A percentile compares a stretch with the other conserved stretches of the same genome.
phyloP scores from a whole-genome alignment of 2,113 vertebrate species.

The Cacatua alba region DNA sequence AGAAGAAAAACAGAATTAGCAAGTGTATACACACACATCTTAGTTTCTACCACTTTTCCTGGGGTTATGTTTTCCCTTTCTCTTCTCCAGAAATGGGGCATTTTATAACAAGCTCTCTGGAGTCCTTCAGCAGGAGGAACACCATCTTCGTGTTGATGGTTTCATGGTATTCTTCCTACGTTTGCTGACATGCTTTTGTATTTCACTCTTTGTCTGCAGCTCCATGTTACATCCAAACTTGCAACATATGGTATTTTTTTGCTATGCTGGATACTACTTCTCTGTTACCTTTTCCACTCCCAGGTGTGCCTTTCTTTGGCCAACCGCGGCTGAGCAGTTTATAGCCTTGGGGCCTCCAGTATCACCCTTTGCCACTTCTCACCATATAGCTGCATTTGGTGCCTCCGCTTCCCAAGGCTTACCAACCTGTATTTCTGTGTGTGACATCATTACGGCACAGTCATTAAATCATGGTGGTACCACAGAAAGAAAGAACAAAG shows the following conservation, averaged over 20 bases:
- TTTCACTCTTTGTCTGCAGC: not conserved
- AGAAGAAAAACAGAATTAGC: not conserved
- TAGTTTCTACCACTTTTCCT: not conserved
- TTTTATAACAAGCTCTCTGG: not conserved
- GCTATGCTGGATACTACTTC: not conserved
- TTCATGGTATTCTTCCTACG: not conserved
- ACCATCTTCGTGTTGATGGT: rapidly evolving
- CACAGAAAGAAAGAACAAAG: not conserved
- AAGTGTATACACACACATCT: not conserved
- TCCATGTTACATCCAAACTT: not conserved
- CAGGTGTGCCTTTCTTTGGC: not conserved
- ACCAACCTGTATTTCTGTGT: not conserved
- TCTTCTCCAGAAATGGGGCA: rapidly evolving
- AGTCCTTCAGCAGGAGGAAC: rapidly evolving
- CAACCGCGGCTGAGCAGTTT: not conserved
- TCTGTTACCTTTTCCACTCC: not conserved
- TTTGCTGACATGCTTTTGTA: not conserved
- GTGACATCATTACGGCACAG: rapidly evolving
- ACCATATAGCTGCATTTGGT: not conserved
- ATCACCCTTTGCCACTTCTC: not conserved
- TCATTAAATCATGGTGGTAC: not conserved
- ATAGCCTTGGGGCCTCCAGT: too few relatives aligned
- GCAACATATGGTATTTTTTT: rapidly evolving
- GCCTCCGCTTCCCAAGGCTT: not conserved
- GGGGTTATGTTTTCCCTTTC: not conserved